These are phyloP conservation scores for Doris montereyensis DNA, from an alignment of 2,888 invertebrate species.

Conservation along the genomic window DNA sequence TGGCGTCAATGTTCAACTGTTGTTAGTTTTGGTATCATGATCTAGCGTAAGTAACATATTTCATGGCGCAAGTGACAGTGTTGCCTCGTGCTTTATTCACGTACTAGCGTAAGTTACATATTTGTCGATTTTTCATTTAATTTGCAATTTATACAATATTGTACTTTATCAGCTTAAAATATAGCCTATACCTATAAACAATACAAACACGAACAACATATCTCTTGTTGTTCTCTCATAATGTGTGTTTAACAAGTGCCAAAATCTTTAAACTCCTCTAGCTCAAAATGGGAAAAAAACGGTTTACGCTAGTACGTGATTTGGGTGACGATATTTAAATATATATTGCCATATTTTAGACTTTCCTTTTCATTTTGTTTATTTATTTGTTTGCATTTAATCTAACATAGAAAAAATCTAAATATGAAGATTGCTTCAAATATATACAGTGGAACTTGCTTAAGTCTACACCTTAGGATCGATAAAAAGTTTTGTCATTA, in stretches of 20 bases:
- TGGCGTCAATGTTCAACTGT: background rate
- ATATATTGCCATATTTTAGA: too few species aligned
- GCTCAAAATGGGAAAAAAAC: background rate
- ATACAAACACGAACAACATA: background rate
- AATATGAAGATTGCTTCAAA: too few species aligned
- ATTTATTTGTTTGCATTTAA: too few species aligned
- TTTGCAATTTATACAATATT: background rate
- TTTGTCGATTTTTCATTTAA: background rate
- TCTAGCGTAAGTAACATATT: background rate
- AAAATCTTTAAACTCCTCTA: background rate
- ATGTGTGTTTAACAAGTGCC: background rate
- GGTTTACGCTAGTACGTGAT: background rate
- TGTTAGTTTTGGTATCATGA: background rate
- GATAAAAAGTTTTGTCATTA: too few species aligned
- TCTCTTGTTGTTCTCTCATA: background rate
- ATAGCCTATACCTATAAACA: background rate
- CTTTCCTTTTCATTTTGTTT: too few species aligned
- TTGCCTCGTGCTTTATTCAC: too few species aligned
- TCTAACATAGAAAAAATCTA: too few species aligned
- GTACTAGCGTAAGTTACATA: background rate
- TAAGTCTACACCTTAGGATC: too few species aligned
- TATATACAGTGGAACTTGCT: too few species aligned
- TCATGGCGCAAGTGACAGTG: too few species aligned
- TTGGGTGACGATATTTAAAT: background rate
- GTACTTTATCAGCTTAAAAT: background rate